Percentiles rank a stretch among this genome's conserved stretches.
Evolutionary conservation across 2,797 vertebrate species (phyloP).

Genomic region (Galago senegalensis): DNA sequence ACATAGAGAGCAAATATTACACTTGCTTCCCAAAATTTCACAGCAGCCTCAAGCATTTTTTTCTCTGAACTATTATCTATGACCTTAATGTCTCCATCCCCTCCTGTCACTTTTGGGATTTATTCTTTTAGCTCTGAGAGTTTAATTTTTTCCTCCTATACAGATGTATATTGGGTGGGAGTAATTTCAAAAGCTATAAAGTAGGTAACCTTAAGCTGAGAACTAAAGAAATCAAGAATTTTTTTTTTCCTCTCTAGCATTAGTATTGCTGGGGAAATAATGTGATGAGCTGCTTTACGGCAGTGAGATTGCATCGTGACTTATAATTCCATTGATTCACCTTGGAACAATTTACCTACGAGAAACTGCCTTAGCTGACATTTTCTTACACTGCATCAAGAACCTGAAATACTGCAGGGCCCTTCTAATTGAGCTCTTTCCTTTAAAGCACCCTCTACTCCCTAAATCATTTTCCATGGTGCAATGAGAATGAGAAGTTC

Average conservation of each 20-base stretch:
- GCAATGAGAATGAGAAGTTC: neutral
- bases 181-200: slow-evolving; percentile 51
- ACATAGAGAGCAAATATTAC: slow-evolving; percentile 53
- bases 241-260: neutral
- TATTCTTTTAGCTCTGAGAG: slow-evolving; percentile 47
- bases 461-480: neutral
- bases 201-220: neutral
- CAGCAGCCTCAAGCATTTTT: slow-evolving; percentile 56
- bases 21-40: slow-evolving; percentile 64
- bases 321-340: slow-evolving; percentile 64
- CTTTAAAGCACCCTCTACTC: neutral
- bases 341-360: slow-evolving; percentile 58
- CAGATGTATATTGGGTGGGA: neutral
- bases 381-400: slow-evolving; percentile 24
- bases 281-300: neutral
- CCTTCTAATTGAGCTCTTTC: neutral
- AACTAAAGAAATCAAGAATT: neutral
- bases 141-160: slow-evolving; percentile 12
- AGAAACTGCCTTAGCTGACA: neutral
- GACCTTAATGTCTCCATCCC: slow-evolving; percentile 52
- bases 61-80: neutral
- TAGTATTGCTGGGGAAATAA: neutral
- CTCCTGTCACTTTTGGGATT: slow-evolving; percentile 56
- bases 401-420: slow-evolving; percentile 49
- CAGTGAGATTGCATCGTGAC: neutral